A percentile compares a stretch with the other conserved stretches of the same genome.
phyloP scores from a whole-genome alignment of 1,140 invertebrate genomes.

The Caenorhabditis briggsae region DNA sequence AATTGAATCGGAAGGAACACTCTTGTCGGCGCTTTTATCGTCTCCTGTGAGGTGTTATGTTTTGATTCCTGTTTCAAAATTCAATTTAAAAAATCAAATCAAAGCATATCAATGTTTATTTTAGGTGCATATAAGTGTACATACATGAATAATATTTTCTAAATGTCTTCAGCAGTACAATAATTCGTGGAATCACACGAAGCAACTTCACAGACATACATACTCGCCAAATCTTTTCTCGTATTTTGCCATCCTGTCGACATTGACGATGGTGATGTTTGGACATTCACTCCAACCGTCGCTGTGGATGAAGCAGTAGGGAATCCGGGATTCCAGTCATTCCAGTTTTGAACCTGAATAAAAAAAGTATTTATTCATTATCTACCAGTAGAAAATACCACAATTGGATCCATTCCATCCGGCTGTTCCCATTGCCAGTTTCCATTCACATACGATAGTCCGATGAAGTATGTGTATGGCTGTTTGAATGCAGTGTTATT shows the following conservation, averaged over 20 bases:
- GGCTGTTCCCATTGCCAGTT: conserved; percentile 44
- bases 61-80: too few species aligned
- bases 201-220: conserved; percentile 35
- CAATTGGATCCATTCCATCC: neutral
- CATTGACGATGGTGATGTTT: neutral
- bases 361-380: neutral
- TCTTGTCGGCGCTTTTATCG: too few species aligned
- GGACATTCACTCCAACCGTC: neutral
- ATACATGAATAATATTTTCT: neutral
- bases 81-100: neutral
- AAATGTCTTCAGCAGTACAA: conserved; percentile 6
- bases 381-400: too few species aligned
- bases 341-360: conserved; percentile 13
- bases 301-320: conserved; percentile 6
- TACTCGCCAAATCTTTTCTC: neutral
- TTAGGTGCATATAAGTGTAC: neutral
- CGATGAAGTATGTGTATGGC: conserved; percentile 12
- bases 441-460: conserved; percentile 5
- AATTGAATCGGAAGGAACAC: too few species aligned
- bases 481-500: conserved; percentile 1
- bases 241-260: conserved; percentile 5
- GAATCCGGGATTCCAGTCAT: neutral
- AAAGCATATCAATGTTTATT: neutral
- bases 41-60: too few species aligned
- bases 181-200: conserved; percentile 35